Conservation (phyloP, 2,888 invertebrate species). For the Eulithis testata region DNA sequence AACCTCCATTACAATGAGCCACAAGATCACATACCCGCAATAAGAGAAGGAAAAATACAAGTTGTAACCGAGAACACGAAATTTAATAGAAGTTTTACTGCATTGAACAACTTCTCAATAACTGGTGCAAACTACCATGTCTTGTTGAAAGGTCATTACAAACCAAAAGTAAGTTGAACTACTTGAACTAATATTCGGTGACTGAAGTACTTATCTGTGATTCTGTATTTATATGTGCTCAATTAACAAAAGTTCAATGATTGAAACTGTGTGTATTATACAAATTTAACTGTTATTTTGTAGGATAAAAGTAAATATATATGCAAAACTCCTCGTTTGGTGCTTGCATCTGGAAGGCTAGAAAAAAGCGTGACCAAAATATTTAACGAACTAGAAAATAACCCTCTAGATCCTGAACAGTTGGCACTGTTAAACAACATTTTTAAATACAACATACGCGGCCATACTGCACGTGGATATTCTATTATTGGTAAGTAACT, state of each 20-base stretch:
- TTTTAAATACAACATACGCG: constrained; percentile 70
- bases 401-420: constrained; percentile 73
- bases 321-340: constrained; percentile 70
- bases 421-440: constrained; percentile 76
- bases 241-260: too few relatives aligned
- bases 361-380: constrained; percentile 65
- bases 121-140: constrained; percentile 54
- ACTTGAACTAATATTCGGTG: too few relatives aligned
- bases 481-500: constrained; percentile 68
- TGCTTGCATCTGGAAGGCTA: constrained; percentile 82
- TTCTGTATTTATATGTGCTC: too few relatives aligned
- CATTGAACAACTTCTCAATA: constrained; percentile 55
- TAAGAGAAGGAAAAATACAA: constrained; percentile 51
- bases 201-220: too few relatives aligned
- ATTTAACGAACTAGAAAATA: constrained; percentile 55
- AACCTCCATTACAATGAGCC: constrained; percentile 58
- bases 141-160: constrained; percentile 56
- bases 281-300: not conserved
- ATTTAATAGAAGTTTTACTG: constrained; percentile 54
- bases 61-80: constrained; percentile 50
- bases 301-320: constrained; percentile 25
- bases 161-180: constrained; percentile 49
- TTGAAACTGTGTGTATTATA: too few relatives aligned
- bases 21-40: constrained; percentile 44
- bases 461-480: constrained; percentile 87